Base-by-base conservation (phyloP, 2,888 invertebrate species). In the Leucophenga montana region DNA sequence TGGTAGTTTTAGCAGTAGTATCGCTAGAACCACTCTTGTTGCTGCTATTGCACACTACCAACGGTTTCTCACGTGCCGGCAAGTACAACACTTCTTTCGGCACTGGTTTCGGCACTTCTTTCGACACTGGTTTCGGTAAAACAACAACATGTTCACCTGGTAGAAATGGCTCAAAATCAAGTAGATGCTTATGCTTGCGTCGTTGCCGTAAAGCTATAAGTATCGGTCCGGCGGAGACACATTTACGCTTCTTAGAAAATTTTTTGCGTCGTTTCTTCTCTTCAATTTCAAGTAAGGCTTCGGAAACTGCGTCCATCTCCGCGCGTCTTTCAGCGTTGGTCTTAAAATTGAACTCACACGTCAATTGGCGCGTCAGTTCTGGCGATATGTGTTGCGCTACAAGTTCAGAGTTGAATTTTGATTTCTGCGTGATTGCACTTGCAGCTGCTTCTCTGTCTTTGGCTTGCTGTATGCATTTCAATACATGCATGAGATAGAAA, bases 161-260 rank as follows among this genome's bases (percentile, higher is more conserved):
- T 16, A 77, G 69, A 16, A 84, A 18, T 0, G 82, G 84, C 71
- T 83, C 83, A 50, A 82, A 83, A 50, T 69, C 74, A 14, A 66
- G 13, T 0, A 53, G 69, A 0, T 70, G 68, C 14, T 77, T 70
- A 31, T 71, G 56, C 39, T 74, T 83, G 66, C 77, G 76, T 66
- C 73, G 70, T 0, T 77, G 83, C 8, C 78, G 83, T 16, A 83
- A 62, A 3, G 83, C 80, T 39, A 87, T 78, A 53, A 89, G 79
- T 27, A 89, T 78, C 14, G 88, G 88, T 46, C 87, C 89, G 18
- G 88, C 89, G 8, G 88, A 88, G 56, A 87, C 78, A 72, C 87
- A 88, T 73, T 85, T 87, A 14, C 89, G 83, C 66, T 85, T 87
- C 68, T 86, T 85, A 31, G 83, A 78, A 8, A 86, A 78, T 13